phyloP scores from a whole-genome alignment of 1,140 invertebrate species.

The Musca vetustissima region DNA sequence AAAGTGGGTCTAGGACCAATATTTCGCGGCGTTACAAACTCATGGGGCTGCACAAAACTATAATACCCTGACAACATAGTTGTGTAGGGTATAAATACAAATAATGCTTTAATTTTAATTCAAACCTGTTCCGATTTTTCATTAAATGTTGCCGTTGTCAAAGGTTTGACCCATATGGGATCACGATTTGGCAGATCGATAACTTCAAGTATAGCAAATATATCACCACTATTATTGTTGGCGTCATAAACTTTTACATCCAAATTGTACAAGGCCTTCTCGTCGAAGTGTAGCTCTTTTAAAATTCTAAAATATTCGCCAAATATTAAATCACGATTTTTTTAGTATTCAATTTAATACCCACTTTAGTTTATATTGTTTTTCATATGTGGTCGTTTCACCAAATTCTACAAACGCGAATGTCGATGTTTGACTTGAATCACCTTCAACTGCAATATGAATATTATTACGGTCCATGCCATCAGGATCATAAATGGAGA shows the following conservation, averaged over 20 bases:
- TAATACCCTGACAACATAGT: too few relatives aligned
- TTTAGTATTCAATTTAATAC: neutral
- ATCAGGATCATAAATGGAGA: conserved; percentile 25
- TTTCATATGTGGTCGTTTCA: conserved; percentile 10
- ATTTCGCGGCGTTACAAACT: too few relatives aligned
- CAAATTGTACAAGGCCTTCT: conserved; percentile 29
- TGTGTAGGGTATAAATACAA: too few relatives aligned
- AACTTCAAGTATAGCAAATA: conserved; percentile 58
- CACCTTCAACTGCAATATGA: conserved; percentile 11
- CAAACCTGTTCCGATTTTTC: conserved; percentile 55
- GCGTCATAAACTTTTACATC: conserved; percentile 53
- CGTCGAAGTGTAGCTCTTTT: conserved; percentile 28
- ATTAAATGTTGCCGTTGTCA: conserved; percentile 58
- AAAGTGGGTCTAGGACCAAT: too few relatives aligned
- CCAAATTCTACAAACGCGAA: conserved; percentile 21
- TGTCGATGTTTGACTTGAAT: neutral
- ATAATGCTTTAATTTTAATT: neutral
- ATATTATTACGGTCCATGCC: conserved; percentile 26
- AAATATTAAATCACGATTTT: neutral
- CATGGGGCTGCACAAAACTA: too few relatives aligned
- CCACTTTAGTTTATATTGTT: conserved; percentile 33
- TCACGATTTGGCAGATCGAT: conserved; percentile 58
- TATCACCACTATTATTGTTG: conserved; percentile 53
- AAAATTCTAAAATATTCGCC: conserved; percentile 11
- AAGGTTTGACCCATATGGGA: conserved; percentile 59